These are phyloP conservation scores for Artemia sinica DNA, from an alignment of 2,888 invertebrate genomes.

Conservation along the genomic window DNA sequence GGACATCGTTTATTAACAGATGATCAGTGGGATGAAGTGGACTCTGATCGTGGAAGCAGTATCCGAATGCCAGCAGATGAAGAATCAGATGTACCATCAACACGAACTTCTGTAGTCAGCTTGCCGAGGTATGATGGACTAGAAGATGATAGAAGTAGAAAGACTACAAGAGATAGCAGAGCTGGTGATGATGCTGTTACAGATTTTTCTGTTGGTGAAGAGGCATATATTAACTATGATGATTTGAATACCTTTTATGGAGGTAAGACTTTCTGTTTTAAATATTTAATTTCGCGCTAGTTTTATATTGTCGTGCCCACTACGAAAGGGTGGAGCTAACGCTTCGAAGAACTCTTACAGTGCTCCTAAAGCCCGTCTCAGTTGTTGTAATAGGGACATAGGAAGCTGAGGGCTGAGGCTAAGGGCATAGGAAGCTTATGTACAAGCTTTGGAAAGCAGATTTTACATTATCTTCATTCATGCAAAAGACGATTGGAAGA, in stretches of 20 bases:
- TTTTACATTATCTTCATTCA: no score
- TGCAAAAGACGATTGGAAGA: no score
- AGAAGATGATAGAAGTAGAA: neutral
- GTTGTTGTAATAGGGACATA: no score
- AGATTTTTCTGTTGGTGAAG: slow-evolving; percentile 5
- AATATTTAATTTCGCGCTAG: no score
- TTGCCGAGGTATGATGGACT: slow-evolving; percentile 4
- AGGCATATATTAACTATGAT: neutral
- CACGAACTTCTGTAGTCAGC: slow-evolving; percentile 7
- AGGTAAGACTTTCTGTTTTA: neutral
- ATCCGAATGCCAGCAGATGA: slow-evolving; percentile 10
- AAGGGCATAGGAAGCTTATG: no score
- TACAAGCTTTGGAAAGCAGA: no score
- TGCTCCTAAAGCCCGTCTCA: no score
- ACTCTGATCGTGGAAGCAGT: neutral
- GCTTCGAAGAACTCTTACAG: no score
- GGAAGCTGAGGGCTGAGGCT: no score
- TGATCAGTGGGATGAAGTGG: slow-evolving; percentile 4
- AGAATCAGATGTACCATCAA: slow-evolving; percentile 5
- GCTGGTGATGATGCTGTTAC: neutral
- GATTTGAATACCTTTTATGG: neutral
- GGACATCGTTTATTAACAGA: slow-evolving; percentile 23
- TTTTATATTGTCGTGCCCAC: no score
- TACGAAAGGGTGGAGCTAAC: no score
- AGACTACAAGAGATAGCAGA: neutral